Percentiles rank a stretch among this genome's conserved stretches.
These are phyloP conservation scores for Lathamus discolor DNA, from an alignment of 2,113 vertebrate genomes.

Conservation along the genomic window DNA sequence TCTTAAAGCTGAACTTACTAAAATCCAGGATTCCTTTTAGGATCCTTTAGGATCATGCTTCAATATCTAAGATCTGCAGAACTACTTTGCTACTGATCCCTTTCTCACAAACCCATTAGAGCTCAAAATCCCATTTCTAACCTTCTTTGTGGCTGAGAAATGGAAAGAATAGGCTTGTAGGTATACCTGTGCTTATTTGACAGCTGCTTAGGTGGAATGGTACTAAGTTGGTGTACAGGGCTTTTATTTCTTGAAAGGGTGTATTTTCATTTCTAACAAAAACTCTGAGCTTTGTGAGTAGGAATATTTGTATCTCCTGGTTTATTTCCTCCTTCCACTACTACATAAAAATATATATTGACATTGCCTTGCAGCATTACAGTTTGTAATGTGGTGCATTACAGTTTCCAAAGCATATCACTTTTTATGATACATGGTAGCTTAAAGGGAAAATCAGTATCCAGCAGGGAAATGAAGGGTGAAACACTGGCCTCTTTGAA, in stretches of 20 bases:
- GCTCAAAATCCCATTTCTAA: constrained; percentile 1
- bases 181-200: not conserved
- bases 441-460: constrained; percentile 25
- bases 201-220: not conserved
- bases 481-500: constrained; percentile 3
- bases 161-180: not conserved
- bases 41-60: not conserved
- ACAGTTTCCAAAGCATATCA: not conserved
- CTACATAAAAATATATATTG: not conserved
- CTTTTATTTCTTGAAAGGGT: not conserved
- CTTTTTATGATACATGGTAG: constrained; percentile 22
- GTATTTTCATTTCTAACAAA: not conserved
- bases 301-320: not conserved
- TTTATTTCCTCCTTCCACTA: not conserved
- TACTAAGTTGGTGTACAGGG: not conserved
- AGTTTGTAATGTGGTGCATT: not conserved
- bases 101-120: not conserved
- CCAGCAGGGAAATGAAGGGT: constrained; percentile 33
- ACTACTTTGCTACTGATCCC: not conserved
- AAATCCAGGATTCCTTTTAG: not conserved
- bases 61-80: not conserved
- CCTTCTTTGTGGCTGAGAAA: not conserved
- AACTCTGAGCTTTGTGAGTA: not conserved
- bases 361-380: constrained; percentile 31
- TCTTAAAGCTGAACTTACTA: not conserved